These are phyloP conservation scores for Taurulus bubalis DNA, from an alignment of 2,113 vertebrate genomes.

Conservation along the genomic window DNA sequence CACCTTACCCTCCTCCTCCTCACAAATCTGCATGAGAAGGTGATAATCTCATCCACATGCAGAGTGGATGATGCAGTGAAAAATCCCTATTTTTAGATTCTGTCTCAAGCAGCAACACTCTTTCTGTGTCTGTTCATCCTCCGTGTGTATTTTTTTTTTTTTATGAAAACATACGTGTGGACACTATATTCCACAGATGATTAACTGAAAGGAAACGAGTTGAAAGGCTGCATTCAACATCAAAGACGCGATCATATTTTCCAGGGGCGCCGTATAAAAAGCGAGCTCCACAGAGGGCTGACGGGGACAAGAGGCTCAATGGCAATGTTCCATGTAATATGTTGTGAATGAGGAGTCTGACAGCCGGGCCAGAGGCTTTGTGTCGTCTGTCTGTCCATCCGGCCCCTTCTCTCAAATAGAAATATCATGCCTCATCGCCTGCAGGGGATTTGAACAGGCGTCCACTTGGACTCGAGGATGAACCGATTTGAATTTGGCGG, in stretches of 20 bases:
- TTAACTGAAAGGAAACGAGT: constrained; percentile 28
- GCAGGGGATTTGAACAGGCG: neutral
- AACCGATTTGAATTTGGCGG: no score
- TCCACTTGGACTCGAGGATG: no score
- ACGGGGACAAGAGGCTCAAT: constrained; percentile 19
- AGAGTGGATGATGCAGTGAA: constrained; percentile 41
- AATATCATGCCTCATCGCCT: neutral
- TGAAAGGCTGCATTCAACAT: constrained; percentile 44
- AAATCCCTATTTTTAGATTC: constrained; percentile 68
- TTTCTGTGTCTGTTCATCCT: constrained; percentile 28
- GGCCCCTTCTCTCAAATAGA: no score
- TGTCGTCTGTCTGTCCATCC: neutral
- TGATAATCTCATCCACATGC: constrained; percentile 67
- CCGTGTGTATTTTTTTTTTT: neutral
- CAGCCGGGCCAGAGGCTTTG: neutral
- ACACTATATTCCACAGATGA: constrained; percentile 32
- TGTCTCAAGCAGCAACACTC: constrained; percentile 23
- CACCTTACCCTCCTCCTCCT: neutral
- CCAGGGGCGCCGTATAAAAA: constrained; percentile 11
- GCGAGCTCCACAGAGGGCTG: neutral
- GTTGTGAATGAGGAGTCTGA: neutral
- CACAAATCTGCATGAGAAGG: constrained; percentile 46
- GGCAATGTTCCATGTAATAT: neutral
- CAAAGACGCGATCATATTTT: constrained; percentile 52
- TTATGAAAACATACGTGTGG: constrained; percentile 11